A percentile compares a stretch with the other conserved stretches of the same genome.
phyloP scores from a whole-genome alignment of 2,113 vertebrate species.

The Lates calcarifer region DNA sequence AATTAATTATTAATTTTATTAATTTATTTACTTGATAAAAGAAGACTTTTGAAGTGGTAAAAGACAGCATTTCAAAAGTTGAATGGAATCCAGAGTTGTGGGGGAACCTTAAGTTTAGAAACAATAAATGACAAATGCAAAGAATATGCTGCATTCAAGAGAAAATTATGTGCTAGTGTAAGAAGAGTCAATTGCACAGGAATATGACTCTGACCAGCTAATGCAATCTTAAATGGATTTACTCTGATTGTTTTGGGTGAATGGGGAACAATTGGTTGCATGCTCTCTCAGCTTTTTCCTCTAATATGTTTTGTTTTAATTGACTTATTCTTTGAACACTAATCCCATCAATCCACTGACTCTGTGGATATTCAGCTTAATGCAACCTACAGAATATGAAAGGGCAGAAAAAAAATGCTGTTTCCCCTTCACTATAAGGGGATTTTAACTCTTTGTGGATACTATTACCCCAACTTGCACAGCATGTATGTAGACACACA shows the following conservation, averaged over 20 bases:
- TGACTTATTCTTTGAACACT: slow-evolving; percentile 48
- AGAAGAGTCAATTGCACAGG: background rate
- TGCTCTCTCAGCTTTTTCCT: slow-evolving; percentile 46
- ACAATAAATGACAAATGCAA: background rate
- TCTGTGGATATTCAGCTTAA: slow-evolving; percentile 14
- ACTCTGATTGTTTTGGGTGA: slow-evolving; percentile 13
- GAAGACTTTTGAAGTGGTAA: background rate
- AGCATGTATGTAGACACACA: background rate
- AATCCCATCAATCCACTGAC: slow-evolving; percentile 52
- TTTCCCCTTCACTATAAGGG: background rate
- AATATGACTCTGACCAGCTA: slow-evolving; percentile 9
- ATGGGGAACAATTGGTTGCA: slow-evolving; percentile 35
- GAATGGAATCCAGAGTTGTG: background rate
- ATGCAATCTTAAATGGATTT: slow-evolving; percentile 22
- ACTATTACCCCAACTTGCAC: too few relatives aligned
- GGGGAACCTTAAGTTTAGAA: background rate
- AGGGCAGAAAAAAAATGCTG: background rate
- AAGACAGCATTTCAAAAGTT: background rate
- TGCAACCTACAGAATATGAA: slow-evolving; percentile 6
- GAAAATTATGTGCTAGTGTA: background rate
- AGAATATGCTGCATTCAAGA: background rate
- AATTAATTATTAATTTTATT: too few relatives aligned
- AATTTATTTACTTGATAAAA: background rate
- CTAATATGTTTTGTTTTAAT: slow-evolving; percentile 42
- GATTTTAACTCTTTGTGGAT: too few relatives aligned